Percentiles rank a stretch among this genome's conserved stretches.
Evolutionary conservation across 2,113 vertebrate genomes (phyloP).

Genomic region (Pachypanchax playfairii): DNA sequence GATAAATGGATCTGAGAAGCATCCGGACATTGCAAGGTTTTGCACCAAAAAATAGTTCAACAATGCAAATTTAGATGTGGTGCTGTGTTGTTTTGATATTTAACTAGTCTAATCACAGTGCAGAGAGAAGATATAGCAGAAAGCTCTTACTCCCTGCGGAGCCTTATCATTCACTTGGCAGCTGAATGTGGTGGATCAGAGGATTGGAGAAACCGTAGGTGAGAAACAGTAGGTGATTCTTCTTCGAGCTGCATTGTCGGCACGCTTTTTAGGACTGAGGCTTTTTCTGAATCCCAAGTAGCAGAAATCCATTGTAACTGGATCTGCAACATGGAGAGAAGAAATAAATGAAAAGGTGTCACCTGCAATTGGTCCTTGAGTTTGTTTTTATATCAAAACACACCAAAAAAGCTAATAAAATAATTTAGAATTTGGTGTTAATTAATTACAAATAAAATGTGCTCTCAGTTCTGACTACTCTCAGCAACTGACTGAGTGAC

Average conservation of each 20-base stretch:
- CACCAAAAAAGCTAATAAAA: conserved; percentile 30
- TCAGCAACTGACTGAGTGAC: conserved; percentile 11
- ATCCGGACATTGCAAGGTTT: conserved; percentile 9
- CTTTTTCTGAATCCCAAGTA: conserved; percentile 26
- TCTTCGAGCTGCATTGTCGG: conserved; percentile 35
- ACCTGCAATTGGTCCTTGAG: conserved; percentile 17
- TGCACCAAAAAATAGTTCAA: conserved; percentile 29
- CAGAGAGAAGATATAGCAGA: conserved; percentile 38
- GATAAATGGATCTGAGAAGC: conserved; percentile 32
- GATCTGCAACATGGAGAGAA: conserved; percentile 11
- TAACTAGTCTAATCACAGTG: conserved; percentile 41
- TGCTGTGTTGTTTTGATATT: conserved; percentile 57
- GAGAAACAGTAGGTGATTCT: conserved; percentile 47
- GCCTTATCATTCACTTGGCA: conserved; percentile 44
- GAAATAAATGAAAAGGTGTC: conserved; percentile 14
- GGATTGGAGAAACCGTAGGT: conserved; percentile 28
- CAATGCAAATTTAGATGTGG: conserved; percentile 61
- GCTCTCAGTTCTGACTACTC: conserved; percentile 32
- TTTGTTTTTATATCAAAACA: conserved; percentile 18
- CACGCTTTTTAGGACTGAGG: conserved; percentile 5
- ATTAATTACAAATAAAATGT: conserved; percentile 61
- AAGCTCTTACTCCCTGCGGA: conserved; percentile 34
- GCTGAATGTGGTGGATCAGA: conserved; percentile 21
- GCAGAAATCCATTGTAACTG: conserved; percentile 27
- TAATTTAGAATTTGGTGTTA: conserved; percentile 47